Evolutionary conservation across 2,113 vertebrate genomes (phyloP).

Genomic region (Gallinago media): DNA sequence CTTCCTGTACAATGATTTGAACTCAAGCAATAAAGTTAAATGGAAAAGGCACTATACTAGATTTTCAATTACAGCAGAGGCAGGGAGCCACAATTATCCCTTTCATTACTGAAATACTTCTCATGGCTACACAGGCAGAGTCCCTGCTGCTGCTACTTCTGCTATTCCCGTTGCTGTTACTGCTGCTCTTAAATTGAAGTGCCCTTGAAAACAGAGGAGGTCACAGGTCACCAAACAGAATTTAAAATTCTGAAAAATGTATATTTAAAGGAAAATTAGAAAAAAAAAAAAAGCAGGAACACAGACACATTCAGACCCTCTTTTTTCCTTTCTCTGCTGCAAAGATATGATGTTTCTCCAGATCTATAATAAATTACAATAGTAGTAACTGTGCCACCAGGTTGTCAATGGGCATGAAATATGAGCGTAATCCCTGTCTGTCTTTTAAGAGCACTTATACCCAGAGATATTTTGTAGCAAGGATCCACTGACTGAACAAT

Average conservation of each 20-base stretch:
- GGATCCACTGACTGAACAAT: neutral
- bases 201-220: conserved; percentile 62
- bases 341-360: neutral
- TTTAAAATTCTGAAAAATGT: conserved; percentile 1
- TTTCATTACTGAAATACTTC: conserved; percentile 72
- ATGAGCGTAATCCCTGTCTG: neutral
- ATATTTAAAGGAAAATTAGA: neutral
- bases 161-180: conserved; percentile 34
- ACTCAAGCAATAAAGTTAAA: conserved; percentile 79
- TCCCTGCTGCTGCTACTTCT: conserved; percentile 56
- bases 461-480: neutral
- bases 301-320: neutral
- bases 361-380: neutral
- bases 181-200: conserved; percentile 58
- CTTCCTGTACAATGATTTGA: conserved; percentile 62
- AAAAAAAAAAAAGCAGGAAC: neutral
- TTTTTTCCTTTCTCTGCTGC: neutral
- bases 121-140: conserved; percentile 51
- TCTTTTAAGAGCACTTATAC: neutral
- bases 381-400: neutral
- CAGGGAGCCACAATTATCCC: conserved; percentile 76
- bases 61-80: conserved; percentile 80
- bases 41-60: conserved; percentile 67
- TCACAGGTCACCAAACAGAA: conserved; percentile 54
- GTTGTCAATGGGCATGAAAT: neutral